A percentile compares a stretch with the other conserved stretches of the same genome.
Evolutionary conservation across 2,113 vertebrate species (phyloP).

Genomic region (Cebidichthys violaceus): DNA sequence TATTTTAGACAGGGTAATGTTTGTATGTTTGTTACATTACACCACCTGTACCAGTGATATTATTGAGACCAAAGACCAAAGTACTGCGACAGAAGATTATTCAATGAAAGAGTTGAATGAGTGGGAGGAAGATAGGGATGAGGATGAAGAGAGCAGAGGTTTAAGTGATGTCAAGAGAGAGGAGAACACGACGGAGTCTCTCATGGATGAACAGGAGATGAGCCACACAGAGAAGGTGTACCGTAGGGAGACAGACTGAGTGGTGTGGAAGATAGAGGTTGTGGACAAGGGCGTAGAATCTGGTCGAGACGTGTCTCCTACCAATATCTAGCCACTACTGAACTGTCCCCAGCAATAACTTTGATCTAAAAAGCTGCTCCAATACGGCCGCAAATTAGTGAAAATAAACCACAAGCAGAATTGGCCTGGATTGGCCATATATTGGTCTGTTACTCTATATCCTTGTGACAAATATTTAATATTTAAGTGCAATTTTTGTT

Average conservation of each 20-base stretch:
- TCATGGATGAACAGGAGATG: slow-evolving; percentile 9
- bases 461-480: not conserved
- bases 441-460: not conserved
- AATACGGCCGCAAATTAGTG: not conserved
- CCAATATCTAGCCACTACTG: not conserved
- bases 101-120: not conserved
- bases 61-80: not conserved
- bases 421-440: not conserved
- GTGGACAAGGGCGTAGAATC: not conserved
- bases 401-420: not conserved
- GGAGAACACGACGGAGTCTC: slow-evolving; percentile 27
- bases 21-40: no score
- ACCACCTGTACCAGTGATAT: not conserved
- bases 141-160: slow-evolving; percentile 20
- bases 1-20: no score
- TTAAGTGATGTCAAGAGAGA: slow-evolving; percentile 30
- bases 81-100: not conserved
- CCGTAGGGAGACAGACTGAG: not conserved
- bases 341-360: not conserved
- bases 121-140: not conserved
- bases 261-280: slow-evolving; percentile 12
- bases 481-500: not conserved
- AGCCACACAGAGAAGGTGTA: slow-evolving; percentile 1
- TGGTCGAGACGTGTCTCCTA: not conserved
- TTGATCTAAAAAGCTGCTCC: not conserved